A percentile compares a stretch with the other conserved stretches of the same genome.
These are phyloP conservation scores for Antechinus flavipes DNA, from an alignment of 2,113 vertebrate genomes.

Conservation along the genomic window DNA sequence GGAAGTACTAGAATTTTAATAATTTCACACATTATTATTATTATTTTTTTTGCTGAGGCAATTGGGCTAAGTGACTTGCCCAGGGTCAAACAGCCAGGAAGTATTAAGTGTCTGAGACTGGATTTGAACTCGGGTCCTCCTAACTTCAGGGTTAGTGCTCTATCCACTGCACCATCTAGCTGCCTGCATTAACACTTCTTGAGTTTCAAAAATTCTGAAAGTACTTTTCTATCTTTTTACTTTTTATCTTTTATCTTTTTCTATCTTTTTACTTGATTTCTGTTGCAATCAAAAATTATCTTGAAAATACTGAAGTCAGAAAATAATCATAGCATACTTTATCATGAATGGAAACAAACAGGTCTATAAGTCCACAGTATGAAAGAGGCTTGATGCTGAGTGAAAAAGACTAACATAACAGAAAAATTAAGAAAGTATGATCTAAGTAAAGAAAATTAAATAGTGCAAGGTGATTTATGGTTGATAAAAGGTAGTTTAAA, in stretches of 20 bases:
- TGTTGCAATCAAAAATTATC: conserved; percentile 36
- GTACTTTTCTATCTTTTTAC: neutral
- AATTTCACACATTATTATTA: neutral
- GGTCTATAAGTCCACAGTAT: neutral
- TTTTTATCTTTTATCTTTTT: neutral
- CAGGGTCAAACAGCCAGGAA: too few species aligned
- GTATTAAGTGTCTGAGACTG: too few species aligned
- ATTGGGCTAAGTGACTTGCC: too few species aligned
- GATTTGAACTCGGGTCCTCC: too few species aligned
- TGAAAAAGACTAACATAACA: neutral
- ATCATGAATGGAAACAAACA: neutral
- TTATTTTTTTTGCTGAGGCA: too few species aligned
- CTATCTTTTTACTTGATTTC: neutral
- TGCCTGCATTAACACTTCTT: conserved; percentile 12
- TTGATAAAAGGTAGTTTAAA: neutral
- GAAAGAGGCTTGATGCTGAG: neutral
- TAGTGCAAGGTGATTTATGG: neutral
- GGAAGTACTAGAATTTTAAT: conserved; percentile 39
- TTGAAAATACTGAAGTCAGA: conserved; percentile 34
- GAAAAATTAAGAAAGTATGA: conserved; percentile 34
- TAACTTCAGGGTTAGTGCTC: too few species aligned
- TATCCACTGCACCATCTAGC: too few species aligned
- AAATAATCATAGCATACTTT: neutral
- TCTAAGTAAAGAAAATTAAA: conserved; percentile 26
- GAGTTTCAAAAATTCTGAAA: conserved; percentile 27